Conservation (phyloP, 2,113 vertebrate genomes). For the Psephotus haematonotus region DNA sequence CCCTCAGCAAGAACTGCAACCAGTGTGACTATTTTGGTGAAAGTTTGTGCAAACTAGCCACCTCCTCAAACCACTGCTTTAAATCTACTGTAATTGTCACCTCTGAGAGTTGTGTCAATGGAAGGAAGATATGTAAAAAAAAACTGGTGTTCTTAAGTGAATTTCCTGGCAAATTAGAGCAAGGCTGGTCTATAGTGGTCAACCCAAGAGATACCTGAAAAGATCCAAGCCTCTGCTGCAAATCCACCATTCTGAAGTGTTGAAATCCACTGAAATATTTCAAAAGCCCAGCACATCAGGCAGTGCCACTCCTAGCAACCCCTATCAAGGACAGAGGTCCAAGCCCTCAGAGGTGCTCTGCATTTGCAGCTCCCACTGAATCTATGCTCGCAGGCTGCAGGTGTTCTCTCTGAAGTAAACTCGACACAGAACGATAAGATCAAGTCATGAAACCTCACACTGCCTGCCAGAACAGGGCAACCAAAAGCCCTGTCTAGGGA, state of each 20-base stretch:
- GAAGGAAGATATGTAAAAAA: neutral
- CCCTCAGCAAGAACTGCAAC: neutral
- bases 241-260: neutral
- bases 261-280: neutral
- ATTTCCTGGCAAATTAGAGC: neutral
- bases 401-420: no score
- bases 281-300: neutral
- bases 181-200: neutral
- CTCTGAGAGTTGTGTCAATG: neutral
- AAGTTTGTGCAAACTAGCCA: neutral
- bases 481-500: no score
- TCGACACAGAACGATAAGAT: no score
- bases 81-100: neutral
- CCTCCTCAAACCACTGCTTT: slow-evolving; percentile 13
- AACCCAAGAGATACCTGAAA: neutral
- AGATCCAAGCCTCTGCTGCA: neutral
- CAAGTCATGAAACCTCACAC: no score
- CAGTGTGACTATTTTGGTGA: neutral
- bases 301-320: neutral
- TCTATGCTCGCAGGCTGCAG: no score
- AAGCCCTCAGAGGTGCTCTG: neutral
- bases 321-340: neutral
- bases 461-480: no score
- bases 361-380: no score
- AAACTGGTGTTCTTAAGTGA: neutral